Percentiles rank a stretch among this genome's conserved stretches.
Conservation (phyloP, 2,888 invertebrate species). For the Athalia rosae region DNA sequence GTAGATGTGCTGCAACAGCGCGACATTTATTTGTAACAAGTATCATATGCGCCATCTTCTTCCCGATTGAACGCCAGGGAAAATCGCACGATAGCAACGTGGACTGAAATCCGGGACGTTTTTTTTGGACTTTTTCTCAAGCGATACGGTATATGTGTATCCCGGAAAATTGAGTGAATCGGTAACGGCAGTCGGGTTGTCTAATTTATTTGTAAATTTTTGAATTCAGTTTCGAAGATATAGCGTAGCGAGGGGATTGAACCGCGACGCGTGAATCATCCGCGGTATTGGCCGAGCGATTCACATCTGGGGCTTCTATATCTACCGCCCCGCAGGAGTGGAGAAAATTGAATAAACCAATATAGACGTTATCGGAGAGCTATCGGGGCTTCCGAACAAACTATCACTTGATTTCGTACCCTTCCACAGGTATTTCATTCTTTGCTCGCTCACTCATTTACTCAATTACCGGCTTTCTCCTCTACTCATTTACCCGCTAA, state of each 20-base stretch:
- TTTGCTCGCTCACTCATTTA: conserved; percentile 24
- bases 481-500: conserved; percentile 31
- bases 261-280: conserved; percentile 15
- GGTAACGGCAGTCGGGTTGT: too few relatives aligned
- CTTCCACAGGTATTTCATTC: conserved; percentile 24
- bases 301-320: conserved; percentile 54
- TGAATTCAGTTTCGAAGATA: neutral
- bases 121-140: neutral
- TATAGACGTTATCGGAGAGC: conserved; percentile 56
- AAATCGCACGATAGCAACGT: neutral
- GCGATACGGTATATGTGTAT: too few relatives aligned
- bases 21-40: too few relatives aligned
- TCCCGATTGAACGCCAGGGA: too few relatives aligned
- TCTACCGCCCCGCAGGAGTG: conserved; percentile 47
- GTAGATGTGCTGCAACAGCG: too few relatives aligned
- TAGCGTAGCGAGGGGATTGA: neutral
- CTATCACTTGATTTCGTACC: conserved; percentile 23
- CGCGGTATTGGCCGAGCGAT: conserved; percentile 24
- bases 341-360: conserved; percentile 69
- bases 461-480: conserved; percentile 10
- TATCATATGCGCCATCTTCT: too few relatives aligned
- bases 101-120: neutral
- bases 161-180: too few relatives aligned
- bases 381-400: conserved; percentile 43
- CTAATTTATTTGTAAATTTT: neutral